A percentile compares a stretch with the other conserved stretches of the same genome.
These are phyloP conservation scores for Strigops habroptila DNA, from an alignment of 2,113 vertebrate species.

Conservation along the genomic window DNA sequence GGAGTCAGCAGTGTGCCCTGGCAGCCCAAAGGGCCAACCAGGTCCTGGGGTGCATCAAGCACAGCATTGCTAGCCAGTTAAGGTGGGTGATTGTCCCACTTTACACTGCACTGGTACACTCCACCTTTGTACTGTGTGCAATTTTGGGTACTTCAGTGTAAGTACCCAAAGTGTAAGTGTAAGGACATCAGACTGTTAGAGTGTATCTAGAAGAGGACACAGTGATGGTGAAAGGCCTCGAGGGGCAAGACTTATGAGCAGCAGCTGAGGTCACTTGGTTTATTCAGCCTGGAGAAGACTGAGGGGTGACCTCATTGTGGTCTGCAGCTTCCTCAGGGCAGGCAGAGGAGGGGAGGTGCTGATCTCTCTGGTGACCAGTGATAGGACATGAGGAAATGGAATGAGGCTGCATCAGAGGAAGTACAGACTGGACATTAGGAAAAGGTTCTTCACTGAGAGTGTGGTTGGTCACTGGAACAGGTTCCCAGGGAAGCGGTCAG, in stretches of 20 bases:
- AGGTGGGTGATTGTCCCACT: background rate
- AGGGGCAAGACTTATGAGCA: background rate
- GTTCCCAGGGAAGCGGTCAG: background rate
- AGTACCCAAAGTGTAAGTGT: too few relatives aligned
- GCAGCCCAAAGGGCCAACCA: background rate
- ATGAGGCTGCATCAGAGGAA: background rate
- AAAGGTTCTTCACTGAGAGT: background rate
- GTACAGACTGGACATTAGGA: background rate
- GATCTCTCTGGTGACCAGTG: background rate
- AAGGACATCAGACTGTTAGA: too few relatives aligned
- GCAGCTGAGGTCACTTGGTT: background rate
- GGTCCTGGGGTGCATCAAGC: background rate
- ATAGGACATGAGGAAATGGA: fast-evolving
- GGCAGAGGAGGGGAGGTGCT: background rate
- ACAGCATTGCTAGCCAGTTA: background rate
- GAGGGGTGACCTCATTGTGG: background rate
- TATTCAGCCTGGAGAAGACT: background rate
- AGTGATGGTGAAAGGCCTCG: background rate
- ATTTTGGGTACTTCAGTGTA: background rate
- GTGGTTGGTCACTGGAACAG: background rate
- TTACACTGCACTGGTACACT: background rate
- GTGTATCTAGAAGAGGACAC: background rate
- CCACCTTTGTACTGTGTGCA: background rate
- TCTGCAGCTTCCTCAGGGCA: fast-evolving
- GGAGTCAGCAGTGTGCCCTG: background rate